Conservation (phyloP, 2,888 invertebrate genomes). For the Alloscopus bannaensis region DNA sequence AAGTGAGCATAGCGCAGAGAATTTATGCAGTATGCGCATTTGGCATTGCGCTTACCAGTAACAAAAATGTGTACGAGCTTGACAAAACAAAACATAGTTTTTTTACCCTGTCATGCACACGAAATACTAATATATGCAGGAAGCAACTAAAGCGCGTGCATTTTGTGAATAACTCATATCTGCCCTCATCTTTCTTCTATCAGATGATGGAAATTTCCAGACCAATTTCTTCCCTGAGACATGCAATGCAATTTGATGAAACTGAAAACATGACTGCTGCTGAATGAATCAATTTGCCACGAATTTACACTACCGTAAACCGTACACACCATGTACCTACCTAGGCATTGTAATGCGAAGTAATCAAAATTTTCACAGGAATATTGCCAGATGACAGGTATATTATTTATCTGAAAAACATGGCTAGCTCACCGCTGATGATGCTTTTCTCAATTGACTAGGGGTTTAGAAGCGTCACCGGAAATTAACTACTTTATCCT, state of each 20-base stretch:
- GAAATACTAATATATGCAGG: neutral
- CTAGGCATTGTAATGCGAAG: too few species aligned
- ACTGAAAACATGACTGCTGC: constrained; percentile 6
- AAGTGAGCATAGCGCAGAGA: neutral
- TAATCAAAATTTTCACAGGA: constrained; percentile 28
- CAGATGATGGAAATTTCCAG: too few species aligned
- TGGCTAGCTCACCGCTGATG: constrained; percentile 20
- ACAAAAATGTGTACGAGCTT: neutral
- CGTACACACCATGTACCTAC: too few species aligned
- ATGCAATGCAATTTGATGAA: constrained; percentile 21
- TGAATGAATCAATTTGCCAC: constrained; percentile 50
- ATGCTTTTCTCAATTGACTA: neutral
- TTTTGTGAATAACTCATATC: constrained; percentile 27
- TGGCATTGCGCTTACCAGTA: constrained; percentile 25
- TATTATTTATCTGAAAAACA: constrained; percentile 50
- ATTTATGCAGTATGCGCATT: constrained; percentile 21
- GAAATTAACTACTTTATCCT: constrained; percentile 53
- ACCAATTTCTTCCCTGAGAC: neutral
- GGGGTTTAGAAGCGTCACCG: constrained; percentile 43
- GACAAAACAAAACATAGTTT: neutral
- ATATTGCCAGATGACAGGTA: constrained; percentile 54
- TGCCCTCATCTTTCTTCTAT: neutral
- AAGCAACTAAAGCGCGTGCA: neutral
- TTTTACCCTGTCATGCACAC: constrained; percentile 28
- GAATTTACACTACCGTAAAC: too few species aligned